A percentile compares a stretch with the other conserved stretches of the same genome.
Conservation (phyloP, 2,113 vertebrate genomes). For the Romanogobio albipinnatus region DNA sequence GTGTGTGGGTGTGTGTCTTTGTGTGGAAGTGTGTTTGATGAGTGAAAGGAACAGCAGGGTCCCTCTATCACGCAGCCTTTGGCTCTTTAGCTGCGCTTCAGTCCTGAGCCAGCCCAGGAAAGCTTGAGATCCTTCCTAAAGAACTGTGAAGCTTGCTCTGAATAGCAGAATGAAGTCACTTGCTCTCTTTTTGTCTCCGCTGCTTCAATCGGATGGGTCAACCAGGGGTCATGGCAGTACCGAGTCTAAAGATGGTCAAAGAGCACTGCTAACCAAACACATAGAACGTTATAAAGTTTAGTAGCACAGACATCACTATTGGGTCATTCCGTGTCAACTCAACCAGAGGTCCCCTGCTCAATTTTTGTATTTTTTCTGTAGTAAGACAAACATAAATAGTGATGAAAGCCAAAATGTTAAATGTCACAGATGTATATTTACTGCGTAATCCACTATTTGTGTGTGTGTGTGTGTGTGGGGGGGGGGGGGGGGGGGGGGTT, state of each 20-base stretch:
- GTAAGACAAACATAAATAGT: too few relatives aligned
- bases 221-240: background rate
- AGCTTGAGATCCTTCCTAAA: constrained; percentile 55
- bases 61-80: constrained; percentile 57
- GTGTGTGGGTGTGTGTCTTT: background rate
- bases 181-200: constrained; percentile 4
- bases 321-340: too few relatives aligned
- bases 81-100: constrained; percentile 65
- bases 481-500: too few relatives aligned
- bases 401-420: too few relatives aligned
- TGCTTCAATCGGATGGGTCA: constrained; percentile 31
- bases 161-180: constrained; percentile 57
- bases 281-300: background rate
- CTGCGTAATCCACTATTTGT: too few relatives aligned
- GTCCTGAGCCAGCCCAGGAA: constrained; percentile 58
- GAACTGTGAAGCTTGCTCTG: constrained; percentile 25
- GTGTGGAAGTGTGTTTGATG: constrained; percentile 48
- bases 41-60: constrained; percentile 69
- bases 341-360: too few relatives aligned
- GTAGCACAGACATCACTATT: background rate
- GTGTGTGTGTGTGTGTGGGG: too few relatives aligned
- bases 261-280: background rate
- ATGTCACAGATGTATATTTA: too few relatives aligned
- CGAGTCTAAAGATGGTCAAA: background rate
- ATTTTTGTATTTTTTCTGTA: too few relatives aligned